Evolutionary conservation across 1,140 invertebrate genomes (phyloP), one percentile per base, ranked within the genome.

Genomic region (Cepaea nemoralis): DNA sequence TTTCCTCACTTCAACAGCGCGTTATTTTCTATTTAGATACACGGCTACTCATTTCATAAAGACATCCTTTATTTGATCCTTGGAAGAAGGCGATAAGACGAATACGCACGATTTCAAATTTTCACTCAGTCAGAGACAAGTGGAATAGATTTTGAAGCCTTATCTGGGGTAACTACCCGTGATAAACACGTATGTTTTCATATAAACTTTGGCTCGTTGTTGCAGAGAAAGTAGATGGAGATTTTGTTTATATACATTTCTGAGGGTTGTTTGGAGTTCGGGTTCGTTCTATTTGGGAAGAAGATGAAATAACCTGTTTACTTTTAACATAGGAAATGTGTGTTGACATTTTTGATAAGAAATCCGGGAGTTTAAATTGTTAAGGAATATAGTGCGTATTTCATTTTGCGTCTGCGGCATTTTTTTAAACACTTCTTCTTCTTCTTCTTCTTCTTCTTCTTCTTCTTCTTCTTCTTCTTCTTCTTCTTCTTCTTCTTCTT

Each of bases 51-150:
- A 27, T 2, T 31, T 5, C 27, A 63, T 16, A 63, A 31, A 63
- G 59, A 63, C 1, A 63, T 10, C 59, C 59, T 63, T 63, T 63
- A 63, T 63, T 63, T 63, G 59, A 63, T 63, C 59, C 59, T 31
- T 63, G 59, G n/a, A 31, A 63, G 27, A 31, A 14, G 59, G 0
- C 10, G 59, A 63, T 63, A 63, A 63, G 27, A 16, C 59, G 5
- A 1, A 5, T 31, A 27, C 5, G 27, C 16, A 31, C 33, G n/a
- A 31, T 31, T 31, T 6, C n/a, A 31, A 31, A 31, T 63, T 55
- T 55, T 63, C 59, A 63, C 27, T 14, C 27, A 63, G n/a, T 63
- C n/a, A 63, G n/a, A 63, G n/a, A 63, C 27, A 27, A 27, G 16
- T 31, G n/a, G 27, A 63, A 31, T 31, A 27, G 6, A 63, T 63